Evolutionary conservation across 2,888 invertebrate species (phyloP), one percentile per base, ranked within the genome.

Genomic region (Lithophane socia): DNA sequence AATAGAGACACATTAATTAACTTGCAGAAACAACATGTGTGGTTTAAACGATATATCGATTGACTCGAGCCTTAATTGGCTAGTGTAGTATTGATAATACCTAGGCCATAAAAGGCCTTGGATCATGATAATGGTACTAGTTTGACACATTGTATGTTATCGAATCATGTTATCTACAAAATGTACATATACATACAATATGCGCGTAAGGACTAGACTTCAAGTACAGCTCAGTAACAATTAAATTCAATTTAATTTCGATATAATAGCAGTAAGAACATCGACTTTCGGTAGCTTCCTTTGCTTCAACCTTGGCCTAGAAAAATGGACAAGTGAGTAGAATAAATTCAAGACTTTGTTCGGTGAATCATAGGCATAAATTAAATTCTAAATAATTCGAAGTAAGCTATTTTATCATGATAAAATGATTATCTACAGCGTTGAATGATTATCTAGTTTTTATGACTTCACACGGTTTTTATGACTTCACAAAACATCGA

Each of bases 111-210:
- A 52, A 52, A 13, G 24, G 42, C 29, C 42, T 61, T 52, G 29
- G 37, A 49, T 72, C 37, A 37, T 9, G 18, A 29, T 29, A 72
- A 42, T n/a, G 3, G 12, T n/a, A 72, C 18, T 67, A 54, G 21
- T 29, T 52, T 37, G 21, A 67, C 21, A n/a, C 13, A 29, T 29
- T 29, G 13, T 9, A 49, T 67, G 21, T 69, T 56, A 68, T 54
- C 52, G n/a, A 68, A 68, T 42, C 24, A 70, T 24, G 29, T 29
- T 44, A 73, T 73, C 73, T 73, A 47, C 47, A 73, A 73, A 47
- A 24, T 44, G 12, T 58, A 58, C 37, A 29, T 44, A 73, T 56
- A 56, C 16, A 37, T 44, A 60, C n/a, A 58, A 58, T 42, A 52
- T 52, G 21, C n/a, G n/a, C 29, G 24, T 16, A 29, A 44, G 8